Evolutionary conservation across 2,888 invertebrate genomes (phyloP).

Genomic region (Hirtodrosophila confusa): DNA sequence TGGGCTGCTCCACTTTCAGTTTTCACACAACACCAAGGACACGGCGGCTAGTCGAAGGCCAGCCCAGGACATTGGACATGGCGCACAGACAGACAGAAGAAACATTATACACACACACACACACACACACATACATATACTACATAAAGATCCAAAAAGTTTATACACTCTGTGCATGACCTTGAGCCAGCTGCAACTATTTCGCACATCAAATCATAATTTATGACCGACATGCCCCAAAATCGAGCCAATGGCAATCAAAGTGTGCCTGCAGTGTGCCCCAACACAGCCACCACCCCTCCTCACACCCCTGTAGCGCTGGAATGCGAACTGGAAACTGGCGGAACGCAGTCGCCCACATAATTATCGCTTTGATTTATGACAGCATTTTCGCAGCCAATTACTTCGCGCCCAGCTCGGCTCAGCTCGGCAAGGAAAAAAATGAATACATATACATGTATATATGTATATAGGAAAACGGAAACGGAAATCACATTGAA

Average conservation of each 20-base stretch:
- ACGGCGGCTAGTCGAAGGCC: constrained; percentile 27
- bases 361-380: constrained; percentile 81
- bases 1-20: constrained; percentile 42
- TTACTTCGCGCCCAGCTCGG: constrained; percentile 60
- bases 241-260: constrained; percentile 29
- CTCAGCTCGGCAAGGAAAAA: constrained; percentile 4
- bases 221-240: constrained; percentile 48
- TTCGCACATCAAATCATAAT: constrained; percentile 73
- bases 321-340: constrained; percentile 5
- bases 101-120: too few species aligned
- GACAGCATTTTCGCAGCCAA: constrained; percentile 76
- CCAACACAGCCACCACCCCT: not conserved
- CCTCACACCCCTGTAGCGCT: too few species aligned
- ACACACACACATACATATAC: not conserved
- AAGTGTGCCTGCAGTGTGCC: constrained; percentile 19
- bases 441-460: constrained; percentile 6
- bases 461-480: constrained; percentile 17
- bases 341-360: constrained; percentile 73
- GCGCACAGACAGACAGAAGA: not conserved
- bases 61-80: constrained; percentile 3
- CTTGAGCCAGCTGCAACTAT: constrained; percentile 55
- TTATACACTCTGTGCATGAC: constrained; percentile 25
- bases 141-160: not conserved
- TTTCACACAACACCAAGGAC: constrained; percentile 43
- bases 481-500: constrained; percentile 60